Conservation (phyloP, 2,797 vertebrate genomes). For the Glyptemys insculpta region DNA sequence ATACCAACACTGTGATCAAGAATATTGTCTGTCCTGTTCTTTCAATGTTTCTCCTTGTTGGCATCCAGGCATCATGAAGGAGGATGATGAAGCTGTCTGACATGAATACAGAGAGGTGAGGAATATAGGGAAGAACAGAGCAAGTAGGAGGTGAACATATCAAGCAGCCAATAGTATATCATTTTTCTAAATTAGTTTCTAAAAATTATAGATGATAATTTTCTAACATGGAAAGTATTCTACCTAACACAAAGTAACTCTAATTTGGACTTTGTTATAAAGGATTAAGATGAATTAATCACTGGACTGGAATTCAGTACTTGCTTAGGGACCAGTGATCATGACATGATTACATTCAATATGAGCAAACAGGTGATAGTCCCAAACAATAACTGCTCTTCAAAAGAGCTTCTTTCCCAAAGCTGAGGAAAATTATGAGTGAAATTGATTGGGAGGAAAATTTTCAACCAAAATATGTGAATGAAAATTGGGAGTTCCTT, state of each 20-base stretch:
- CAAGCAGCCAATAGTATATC: not conserved
- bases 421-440: constrained; percentile 2
- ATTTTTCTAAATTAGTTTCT: not conserved
- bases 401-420: not conserved
- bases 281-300: constrained; percentile 17
- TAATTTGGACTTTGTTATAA: not conserved
- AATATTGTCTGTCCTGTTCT: not conserved
- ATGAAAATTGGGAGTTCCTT: too few species aligned
- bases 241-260: not conserved
- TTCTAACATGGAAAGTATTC: not conserved
- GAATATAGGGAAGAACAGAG: not conserved
- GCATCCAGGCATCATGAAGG: not conserved
- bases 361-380: not conserved
- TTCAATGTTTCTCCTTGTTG: not conserved
- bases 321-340: not conserved
- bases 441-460: not conserved
- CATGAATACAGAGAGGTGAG: not conserved
- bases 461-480: too few species aligned
- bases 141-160: not conserved
- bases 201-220: rapidly evolving
- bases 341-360: not conserved
- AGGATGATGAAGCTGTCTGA: not conserved
- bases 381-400: not conserved
- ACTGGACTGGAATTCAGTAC: constrained; percentile 34
- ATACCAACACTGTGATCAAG: constrained; percentile 4